Evolutionary conservation across 1,140 invertebrate species (phyloP), one percentile per base, ranked within the genome.

Genomic region (Apis laboriosa): DNA sequence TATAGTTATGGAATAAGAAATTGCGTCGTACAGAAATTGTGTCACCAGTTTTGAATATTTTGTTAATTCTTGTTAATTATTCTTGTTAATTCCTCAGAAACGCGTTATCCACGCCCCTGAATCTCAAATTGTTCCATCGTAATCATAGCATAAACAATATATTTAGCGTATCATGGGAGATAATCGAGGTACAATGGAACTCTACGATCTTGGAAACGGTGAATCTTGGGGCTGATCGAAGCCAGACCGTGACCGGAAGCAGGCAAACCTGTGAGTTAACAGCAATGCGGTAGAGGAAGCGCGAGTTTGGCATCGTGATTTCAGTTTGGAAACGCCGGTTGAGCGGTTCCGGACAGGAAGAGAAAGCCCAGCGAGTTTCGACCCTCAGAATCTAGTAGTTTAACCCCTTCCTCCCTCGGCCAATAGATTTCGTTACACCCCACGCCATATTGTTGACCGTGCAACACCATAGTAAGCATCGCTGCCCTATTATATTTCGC

Each of bases 261-360:
- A 64, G 63, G 70, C 28, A 43, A 73, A 86, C 84, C 70, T 24
- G 77, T 78, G 71, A 81, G 43, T n/a, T 24, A 70, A 73, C 82
- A 28, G 43, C 79, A 56, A 55, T n/a, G 61, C 19, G 63, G 21
- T 67, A 63, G 60, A 81, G 86, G 88, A 86, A 90, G 86, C 84
- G 83, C 88, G 56, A 85, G 63, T 55, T 83, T 43, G 77, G 77
- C 67, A 76, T 66, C 80, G 76, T 77, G 88, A 84, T 85, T 86
- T 86, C 75, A 68, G 88, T 89, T 88, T 86, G 86, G 77, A 51
- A 61, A 71, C 63, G 72, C 51, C 53, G 84, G 84, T 83, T 72
- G 83, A 77, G 34, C 78, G 74, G 84, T 90, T 90, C 88, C 88
- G 88, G 84, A 51, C 76, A 79, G 87, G 84, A 90, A 89, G 88